Evolutionary conservation across 2,113 vertebrate genomes (phyloP), one percentile per base, ranked within the genome.

Genomic region (Eurystomus gularis): DNA sequence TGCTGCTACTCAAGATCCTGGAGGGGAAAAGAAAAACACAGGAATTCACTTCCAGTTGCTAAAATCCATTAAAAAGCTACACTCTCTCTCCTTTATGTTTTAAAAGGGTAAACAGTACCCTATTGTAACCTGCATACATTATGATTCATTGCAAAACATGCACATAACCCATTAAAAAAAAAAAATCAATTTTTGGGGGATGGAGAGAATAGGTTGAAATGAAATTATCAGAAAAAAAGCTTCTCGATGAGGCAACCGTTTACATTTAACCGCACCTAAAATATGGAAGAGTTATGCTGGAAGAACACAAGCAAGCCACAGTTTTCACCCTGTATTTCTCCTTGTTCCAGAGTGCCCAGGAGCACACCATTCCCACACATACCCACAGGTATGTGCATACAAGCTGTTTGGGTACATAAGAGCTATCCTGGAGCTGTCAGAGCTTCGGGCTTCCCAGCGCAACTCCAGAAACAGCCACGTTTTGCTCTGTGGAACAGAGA

Each of bases 1-100:
- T 98, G n/a, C 87, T 97, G 66, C 73, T 92, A 76, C 76, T 60
- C 0, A 4, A 87, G 66, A 91, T 70, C 87, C 98, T 98, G 77
- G 8, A 83, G 44, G 17, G 15, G 26, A 39, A 60, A 86, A 72
- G 4, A 48, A 78, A 91, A 81, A 72, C 6, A 17, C 0, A 80
- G 7, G 11, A 9, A 90, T 49, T 88, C n/a, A 82, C 16, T 82
- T 71, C 21, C 31, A 84, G 7, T 9, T 16, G 46, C 13, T 90
- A 28, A 69, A 75, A 65, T 44, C 10, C 4, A 0, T 24, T 48
- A 21, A 18, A 64, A 9, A 48, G 24, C 21, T 55, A 66, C 37
- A 24, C 29, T 16, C 17, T n/a, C 7, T 37, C 16, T 42, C 82
- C 19, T 10, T 10, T 49, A 11, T 0, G 0, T 54, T 72, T 80